Percentiles rank a stretch among this genome's conserved stretches.
phyloP scores from a whole-genome alignment of 2,113 vertebrate species.

The Solea senegalensis region DNA sequence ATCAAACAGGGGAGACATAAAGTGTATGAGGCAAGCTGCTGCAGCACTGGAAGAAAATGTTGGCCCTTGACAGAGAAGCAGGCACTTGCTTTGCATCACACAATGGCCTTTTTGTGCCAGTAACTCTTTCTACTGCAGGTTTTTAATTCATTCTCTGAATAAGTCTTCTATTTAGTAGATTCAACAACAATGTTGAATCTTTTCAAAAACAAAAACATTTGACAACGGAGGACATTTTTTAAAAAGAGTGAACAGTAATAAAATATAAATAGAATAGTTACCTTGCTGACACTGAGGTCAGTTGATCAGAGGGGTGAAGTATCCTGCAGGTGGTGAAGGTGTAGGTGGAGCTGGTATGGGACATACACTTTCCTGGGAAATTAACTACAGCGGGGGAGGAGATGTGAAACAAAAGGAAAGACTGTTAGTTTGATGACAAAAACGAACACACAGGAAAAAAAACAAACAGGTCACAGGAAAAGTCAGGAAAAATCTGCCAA shows the following conservation, averaged over 20 bases:
- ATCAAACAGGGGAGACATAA: slow-evolving; percentile 65
- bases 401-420: slow-evolving; percentile 25
- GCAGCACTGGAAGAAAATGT: not conserved
- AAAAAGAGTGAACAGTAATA: not conserved
- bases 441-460: slow-evolving; percentile 16
- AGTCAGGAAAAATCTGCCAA: not conserved
- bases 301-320: slow-evolving; percentile 95
- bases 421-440: slow-evolving; percentile 20
- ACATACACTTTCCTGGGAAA: slow-evolving; percentile 98
- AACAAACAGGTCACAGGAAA: not conserved
- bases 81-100: no score
- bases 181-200: not conserved
- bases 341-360: slow-evolving; percentile 96
- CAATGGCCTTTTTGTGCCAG: no score
- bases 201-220: not conserved
- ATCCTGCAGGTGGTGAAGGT: slow-evolving; percentile 99
- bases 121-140: not conserved
- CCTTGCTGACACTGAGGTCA: slow-evolving; percentile 94
- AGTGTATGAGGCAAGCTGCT: slow-evolving; percentile 5
- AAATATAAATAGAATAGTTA: slow-evolving; percentile 71
- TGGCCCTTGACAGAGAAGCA: no score
- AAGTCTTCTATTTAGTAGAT: not conserved
- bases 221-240: not conserved
- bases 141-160: not conserved
- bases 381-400: slow-evolving; percentile 81